These are phyloP conservation scores for Tribolium freemani DNA, from an alignment of 2,888 invertebrate genomes.

Conservation along the genomic window DNA sequence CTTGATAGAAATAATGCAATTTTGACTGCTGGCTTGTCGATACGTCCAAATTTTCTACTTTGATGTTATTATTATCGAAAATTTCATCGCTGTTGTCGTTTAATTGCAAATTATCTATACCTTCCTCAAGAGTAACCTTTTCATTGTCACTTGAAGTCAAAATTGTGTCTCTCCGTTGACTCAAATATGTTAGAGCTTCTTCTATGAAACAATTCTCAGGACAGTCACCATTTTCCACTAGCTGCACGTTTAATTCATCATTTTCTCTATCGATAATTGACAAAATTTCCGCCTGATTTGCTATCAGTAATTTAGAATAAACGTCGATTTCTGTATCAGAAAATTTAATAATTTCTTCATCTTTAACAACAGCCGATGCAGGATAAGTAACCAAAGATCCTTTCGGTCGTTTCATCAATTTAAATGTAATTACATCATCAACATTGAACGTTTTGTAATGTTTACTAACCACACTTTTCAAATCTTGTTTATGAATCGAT, in stretches of 20 bases:
- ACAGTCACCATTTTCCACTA: slow-evolving; percentile 77
- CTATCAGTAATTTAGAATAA: slow-evolving; percentile 84
- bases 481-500: slow-evolving; percentile 81
- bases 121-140: not conserved
- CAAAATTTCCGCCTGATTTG: slow-evolving; percentile 77
- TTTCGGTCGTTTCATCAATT: slow-evolving; percentile 80
- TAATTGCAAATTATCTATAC: slow-evolving; percentile 57
- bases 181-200: slow-evolving; percentile 82
- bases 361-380: slow-evolving; percentile 64
- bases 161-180: slow-evolving; percentile 69
- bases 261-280: slow-evolving; percentile 83
- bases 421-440: slow-evolving; percentile 82
- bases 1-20: slow-evolving; percentile 87
- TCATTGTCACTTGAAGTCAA: slow-evolving; percentile 25
- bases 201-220: slow-evolving; percentile 90
- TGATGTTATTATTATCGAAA: slow-evolving; percentile 18
- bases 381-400: slow-evolving; percentile 73
- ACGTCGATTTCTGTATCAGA: slow-evolving; percentile 71
- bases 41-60: slow-evolving; percentile 53
- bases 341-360: slow-evolving; percentile 65
- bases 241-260: slow-evolving; percentile 75
- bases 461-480: slow-evolving; percentile 81
- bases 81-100: slow-evolving; percentile 44
- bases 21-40: slow-evolving; percentile 62
- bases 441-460: slow-evolving; percentile 71